Base-by-base conservation (phyloP, 1,140 invertebrate species). In the Marisa cornuarietis region DNA sequence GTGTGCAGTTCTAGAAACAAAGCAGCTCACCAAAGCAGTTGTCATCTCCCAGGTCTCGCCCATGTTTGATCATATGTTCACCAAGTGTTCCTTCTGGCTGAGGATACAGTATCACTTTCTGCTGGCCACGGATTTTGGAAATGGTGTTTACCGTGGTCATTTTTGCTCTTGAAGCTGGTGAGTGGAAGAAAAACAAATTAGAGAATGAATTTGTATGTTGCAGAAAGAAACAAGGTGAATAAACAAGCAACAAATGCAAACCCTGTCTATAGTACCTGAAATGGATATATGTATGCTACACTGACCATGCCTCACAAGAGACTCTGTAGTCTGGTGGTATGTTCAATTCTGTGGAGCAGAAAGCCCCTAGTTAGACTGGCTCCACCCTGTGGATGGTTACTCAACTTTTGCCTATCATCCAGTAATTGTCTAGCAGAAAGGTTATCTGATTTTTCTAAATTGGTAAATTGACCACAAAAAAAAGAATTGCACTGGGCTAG, bases 51-150 rank as follows among this genome's bases (percentile, higher is more conserved):
- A 99, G 93, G 92, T 98, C 98, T 90, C 95, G 96, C 71, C 98
- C 98, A 92, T 98, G 99, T 85, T 94, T 95, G 71, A 96, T 92
- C 97, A 99, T 99, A 84, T 97, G 96, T 88, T 99, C 99, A 14
- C 98, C 98, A 13, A 99, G 93, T 71, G 97, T 95, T 71, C 98
- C 98, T 92, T 99, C 98, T 0, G 98, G 97, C 89, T 99, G 98
- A 54, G 98, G 98, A 91, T 99, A 99, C 42, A 97, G 96, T 42
- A 92, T 88, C 54, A 90, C 91, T 86, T 93, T 94, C 14, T 92
- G 91, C 82, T 93, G 93, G 26, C 93, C 93, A 54, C 93, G 88
- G n/a, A 94, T 88, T 87, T 94, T 94, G 14, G 93, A 93, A 66
- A 93, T 92, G 24, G 92, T 73, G 77, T 89, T 91, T 22, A 88